These are phyloP conservation scores for Cacoxenus indagator DNA, from an alignment of 2,888 invertebrate genomes.

Conservation along the genomic window DNA sequence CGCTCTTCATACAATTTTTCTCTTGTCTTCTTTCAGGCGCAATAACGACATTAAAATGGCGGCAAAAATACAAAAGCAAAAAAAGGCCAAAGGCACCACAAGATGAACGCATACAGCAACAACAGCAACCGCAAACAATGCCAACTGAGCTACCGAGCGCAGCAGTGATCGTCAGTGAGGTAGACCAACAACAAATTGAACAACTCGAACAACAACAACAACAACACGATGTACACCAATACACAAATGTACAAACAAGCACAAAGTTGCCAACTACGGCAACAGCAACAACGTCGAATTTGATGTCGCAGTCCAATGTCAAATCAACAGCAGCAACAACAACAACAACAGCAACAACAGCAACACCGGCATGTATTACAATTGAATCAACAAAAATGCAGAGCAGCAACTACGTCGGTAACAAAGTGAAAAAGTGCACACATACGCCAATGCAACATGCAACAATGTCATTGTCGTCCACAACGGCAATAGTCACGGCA, in stretches of 20 bases:
- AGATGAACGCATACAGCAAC: conserved; percentile 34
- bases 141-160: conserved; percentile 40
- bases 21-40: conserved; percentile 47
- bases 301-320: not conserved
- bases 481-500: conserved; percentile 14
- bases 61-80: conserved; percentile 68
- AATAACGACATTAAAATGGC: conserved; percentile 70
- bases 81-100: conserved; percentile 58
- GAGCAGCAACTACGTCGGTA: conserved; percentile 26
- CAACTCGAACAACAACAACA: conserved; percentile 15
- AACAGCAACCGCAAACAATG: conserved; percentile 30
- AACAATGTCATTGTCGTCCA: conserved; percentile 18
- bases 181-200: conserved; percentile 13
- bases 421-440: conserved; percentile 1
- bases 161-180: conserved; percentile 23
- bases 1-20: not conserved
- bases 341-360: conserved; percentile 37
- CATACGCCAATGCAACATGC: conserved; percentile 19
- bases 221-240: conserved; percentile 41
- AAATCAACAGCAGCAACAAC: conserved; percentile 30
- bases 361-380: conserved; percentile 43
- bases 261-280: conserved; percentile 35
- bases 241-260: conserved; percentile 22
- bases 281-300: no score
- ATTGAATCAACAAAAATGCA: conserved; percentile 38